Evolutionary conservation across 2,888 invertebrate genomes (phyloP).

Genomic region (Tetanocera ferruginea): DNA sequence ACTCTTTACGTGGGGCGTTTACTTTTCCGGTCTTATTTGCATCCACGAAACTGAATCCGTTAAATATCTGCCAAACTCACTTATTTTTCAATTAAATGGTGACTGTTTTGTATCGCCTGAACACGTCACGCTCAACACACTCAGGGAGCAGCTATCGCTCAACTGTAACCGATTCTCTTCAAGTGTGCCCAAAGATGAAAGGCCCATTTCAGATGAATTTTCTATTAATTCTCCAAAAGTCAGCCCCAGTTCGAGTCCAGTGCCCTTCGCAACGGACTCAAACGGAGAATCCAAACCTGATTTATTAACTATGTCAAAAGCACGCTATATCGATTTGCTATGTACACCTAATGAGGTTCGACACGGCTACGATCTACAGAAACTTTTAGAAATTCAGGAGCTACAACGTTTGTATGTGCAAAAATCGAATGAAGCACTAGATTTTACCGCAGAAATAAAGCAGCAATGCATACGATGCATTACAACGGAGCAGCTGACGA

Average conservation of each 20-base stretch:
- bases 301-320: slow-evolving; percentile 59
- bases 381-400: slow-evolving; percentile 78
- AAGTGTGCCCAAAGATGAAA: slow-evolving; percentile 48
- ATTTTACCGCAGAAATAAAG: slow-evolving; percentile 71
- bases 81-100: slow-evolving; percentile 89
- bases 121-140: slow-evolving; percentile 58
- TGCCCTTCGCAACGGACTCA: slow-evolving; percentile 42
- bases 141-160: slow-evolving; percentile 57
- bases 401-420: slow-evolving; percentile 81
- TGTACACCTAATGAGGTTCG: slow-evolving; percentile 76
- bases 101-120: slow-evolving; percentile 83
- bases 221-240: slow-evolving; percentile 63
- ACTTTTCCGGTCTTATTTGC: slow-evolving; percentile 85
- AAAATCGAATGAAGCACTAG: slow-evolving; percentile 75
- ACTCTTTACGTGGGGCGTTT: slow-evolving; percentile 86
- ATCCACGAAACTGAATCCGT: slow-evolving; percentile 51
- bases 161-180: slow-evolving; percentile 58
- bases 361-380: slow-evolving; percentile 80
- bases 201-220: slow-evolving; percentile 47
- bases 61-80: slow-evolving; percentile 69
- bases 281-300: slow-evolving; percentile 32
- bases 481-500: slow-evolving; percentile 54
- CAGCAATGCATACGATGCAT: slow-evolving; percentile 69
- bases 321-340: slow-evolving; percentile 64
- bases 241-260: slow-evolving; percentile 63